Percentiles rank a stretch among this genome's conserved stretches.
Evolutionary conservation across 2,113 vertebrate genomes (phyloP).

Genomic region (Sebastes schlegelii): DNA sequence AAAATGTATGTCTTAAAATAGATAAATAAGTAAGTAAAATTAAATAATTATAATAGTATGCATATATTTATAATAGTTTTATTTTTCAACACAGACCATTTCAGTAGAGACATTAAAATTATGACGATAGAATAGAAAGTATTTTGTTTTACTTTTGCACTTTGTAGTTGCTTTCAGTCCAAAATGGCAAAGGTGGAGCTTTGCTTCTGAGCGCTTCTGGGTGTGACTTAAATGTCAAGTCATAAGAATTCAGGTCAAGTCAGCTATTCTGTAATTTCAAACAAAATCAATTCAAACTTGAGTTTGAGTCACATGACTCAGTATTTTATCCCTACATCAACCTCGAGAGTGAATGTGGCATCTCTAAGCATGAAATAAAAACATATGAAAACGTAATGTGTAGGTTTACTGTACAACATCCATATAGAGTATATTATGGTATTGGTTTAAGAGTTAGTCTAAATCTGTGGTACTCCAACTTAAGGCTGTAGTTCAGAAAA

Average conservation of each 20-base stretch:
- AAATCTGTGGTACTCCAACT: constrained; percentile 1
- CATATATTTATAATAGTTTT: too few relatives aligned
- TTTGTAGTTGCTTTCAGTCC: too few relatives aligned
- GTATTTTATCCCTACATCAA: not conserved
- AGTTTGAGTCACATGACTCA: not conserved
- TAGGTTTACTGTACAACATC: not conserved
- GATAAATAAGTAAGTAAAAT: too few relatives aligned
- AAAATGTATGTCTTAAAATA: not conserved
- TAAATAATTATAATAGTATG: too few relatives aligned
- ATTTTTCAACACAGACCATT: too few relatives aligned
- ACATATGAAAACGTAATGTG: not conserved
- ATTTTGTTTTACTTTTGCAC: too few relatives aligned
- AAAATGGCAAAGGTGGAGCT: too few relatives aligned
- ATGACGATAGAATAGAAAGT: too few relatives aligned
- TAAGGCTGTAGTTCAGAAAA: not conserved
- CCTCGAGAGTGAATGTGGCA: not conserved
- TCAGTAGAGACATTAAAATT: too few relatives aligned
- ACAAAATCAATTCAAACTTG: not conserved
- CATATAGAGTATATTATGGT: not conserved
- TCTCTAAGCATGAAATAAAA: not conserved
- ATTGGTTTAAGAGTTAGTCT: not conserved
- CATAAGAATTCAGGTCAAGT: not conserved
- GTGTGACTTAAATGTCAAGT: not conserved
- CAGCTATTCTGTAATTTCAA: not conserved
- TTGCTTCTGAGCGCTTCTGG: too few relatives aligned